phyloP scores from a whole-genome alignment of 2,797 vertebrate genomes.

The Sebastes goodei region DNA sequence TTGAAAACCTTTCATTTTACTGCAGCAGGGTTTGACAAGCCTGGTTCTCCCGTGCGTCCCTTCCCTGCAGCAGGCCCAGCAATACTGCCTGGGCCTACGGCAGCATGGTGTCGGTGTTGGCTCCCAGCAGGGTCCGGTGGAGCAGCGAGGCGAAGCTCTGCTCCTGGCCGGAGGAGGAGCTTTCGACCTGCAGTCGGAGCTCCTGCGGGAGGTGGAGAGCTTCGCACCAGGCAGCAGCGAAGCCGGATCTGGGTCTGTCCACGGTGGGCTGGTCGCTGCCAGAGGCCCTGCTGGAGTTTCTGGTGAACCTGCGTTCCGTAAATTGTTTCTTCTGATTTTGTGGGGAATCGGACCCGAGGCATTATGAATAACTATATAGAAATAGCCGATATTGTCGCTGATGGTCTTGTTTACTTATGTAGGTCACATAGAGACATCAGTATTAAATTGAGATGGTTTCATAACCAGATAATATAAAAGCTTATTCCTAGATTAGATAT shows the following conservation, averaged over 20 bases:
- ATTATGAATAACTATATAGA: background rate
- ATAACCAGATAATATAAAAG: background rate
- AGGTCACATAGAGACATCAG: background rate
- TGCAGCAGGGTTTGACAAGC: background rate
- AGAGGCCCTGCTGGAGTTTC: background rate
- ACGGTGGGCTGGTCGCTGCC: background rate
- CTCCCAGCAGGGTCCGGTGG: background rate
- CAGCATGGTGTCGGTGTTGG: background rate
- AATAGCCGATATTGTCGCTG: background rate
- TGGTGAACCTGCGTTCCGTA: background rate
- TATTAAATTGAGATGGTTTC: background rate
- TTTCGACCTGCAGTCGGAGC: no score
- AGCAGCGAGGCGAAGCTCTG: background rate
- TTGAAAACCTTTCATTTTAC: background rate
- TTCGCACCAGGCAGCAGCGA: accelerated
- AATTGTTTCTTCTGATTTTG: background rate
- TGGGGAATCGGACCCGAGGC: background rate
- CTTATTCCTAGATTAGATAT: background rate
- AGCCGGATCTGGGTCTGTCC: no score
- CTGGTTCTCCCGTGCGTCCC: background rate
- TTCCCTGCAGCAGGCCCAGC: no score
- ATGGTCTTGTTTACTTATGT: background rate
- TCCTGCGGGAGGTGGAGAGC: no score
- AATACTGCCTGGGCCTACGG: background rate
- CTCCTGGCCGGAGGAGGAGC: background rate